Base-by-base conservation (phyloP, 2,888 invertebrate genomes). In the Autographa pulchrina region DNA sequence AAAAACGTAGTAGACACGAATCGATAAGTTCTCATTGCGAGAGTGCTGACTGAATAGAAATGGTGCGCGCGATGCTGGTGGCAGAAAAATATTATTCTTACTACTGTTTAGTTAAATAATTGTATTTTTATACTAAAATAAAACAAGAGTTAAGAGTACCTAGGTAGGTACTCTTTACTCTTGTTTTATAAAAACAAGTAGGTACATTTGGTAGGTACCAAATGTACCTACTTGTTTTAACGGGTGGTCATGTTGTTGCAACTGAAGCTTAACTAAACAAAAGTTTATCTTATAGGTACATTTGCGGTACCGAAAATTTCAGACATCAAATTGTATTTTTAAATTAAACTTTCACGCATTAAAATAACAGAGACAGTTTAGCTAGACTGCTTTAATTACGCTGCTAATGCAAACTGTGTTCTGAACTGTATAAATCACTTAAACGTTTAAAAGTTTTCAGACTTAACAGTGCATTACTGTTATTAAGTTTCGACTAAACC, bases 381-480 rank as follows among this genome's bases (percentile, higher is more conserved):
- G 38, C 11, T n/a, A 66, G 7, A 2, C 13, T 0, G 38, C 35
- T 65, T 58, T 16, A 54, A 38, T 16, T 43, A 52, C 7, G 16
- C 16, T 56, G 11, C 14, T 61, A 70, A 25, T 70, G 64, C 76
- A 60, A 68, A 58, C 52, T 35, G 43, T 62, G 41, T 38, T 38
- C 31, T 71, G n/a, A 68, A 68, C 11, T 31, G 18, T 60, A 71
- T 68, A 68, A 75, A 75, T 79, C 75, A 70, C 32, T 66, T 18
- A 25, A 20, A 31, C 13, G 41, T 25, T 65, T 65, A 31, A 66
- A 79, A 70, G 52, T 68, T 76, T 71, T 48, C 6, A 68, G 65
- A 63, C 60, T 68, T 72, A 80, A 80, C 58, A 65, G 43, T 71
- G 38, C 62, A 75, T 58, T 59, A 77, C 48, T n/a, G 48, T 48